Base-by-base conservation (phyloP, 2,888 invertebrate species). In the Meteorus cinctellus region DNA sequence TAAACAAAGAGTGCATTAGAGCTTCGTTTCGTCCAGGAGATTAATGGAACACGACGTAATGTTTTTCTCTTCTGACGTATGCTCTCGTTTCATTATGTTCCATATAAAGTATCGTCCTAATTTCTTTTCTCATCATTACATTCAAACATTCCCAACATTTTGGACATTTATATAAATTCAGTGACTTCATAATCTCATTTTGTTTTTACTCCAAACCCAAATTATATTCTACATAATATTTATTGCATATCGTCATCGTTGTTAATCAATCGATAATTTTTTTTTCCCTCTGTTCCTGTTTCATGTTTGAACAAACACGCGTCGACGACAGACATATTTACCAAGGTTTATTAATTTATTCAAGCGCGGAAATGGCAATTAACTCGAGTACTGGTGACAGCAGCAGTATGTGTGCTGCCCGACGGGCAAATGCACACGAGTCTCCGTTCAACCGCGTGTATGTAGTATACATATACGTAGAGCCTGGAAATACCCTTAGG, bases 321-420 rank as follows among this genome's bases (percentile, higher is more conserved):
- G 86, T 86, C 84, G 81, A 59, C 78, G 81, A 78, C 86, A 87
- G 86, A 79, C 83, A 79, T 60, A 62, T 80, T 72, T 79, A 75
- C 82, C 76, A 81, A 81, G 87, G 85, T 88, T 89, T 88, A 87
- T 88, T 89, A 88, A 89, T 88, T 88, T 88, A 89, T 88, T 87
- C 89, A 85, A 86, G 88, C 89, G 86, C 88, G 86, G 86, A 87
- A 89, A 87, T 84, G 84, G 86, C 88, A 89, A 89, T 89, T 88
- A 89, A 85, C 85, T 85, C 79, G 88, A 86, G 87, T 86, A 87
- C 84, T 83, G 84, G 86, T 89, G 89, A 89, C 89, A 89, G 85
- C 83, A 86, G 81, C 89, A 89, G 88, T 55, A 63, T 72, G 82
- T 84, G 27, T 62, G n/a, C 83, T 83, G 82, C 85, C 87, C 86